Base-by-base conservation (phyloP, 1,140 invertebrate species). In the Drosophila miranda region DNA sequence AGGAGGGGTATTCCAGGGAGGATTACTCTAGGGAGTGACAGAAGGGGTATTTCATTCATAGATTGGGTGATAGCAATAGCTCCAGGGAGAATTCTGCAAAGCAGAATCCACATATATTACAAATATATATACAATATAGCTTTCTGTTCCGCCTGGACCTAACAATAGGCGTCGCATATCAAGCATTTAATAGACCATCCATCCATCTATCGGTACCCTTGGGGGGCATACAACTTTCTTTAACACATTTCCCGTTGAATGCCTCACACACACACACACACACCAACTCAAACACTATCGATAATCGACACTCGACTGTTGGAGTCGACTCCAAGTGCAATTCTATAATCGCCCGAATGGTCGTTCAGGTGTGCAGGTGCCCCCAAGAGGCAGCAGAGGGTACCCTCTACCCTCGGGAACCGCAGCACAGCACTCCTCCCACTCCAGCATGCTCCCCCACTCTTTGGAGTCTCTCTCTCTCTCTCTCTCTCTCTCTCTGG, bases 261-360 rank as follows among this genome's bases (percentile, higher is more conserved):
- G 11, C 34, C 11, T 11, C 34, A 38, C 34, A 38, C 34, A 38
- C 34, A 34, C 30, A 34, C 34, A 11, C 9, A 38, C 3, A 13
- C 11, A 38, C 34, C 16, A 16, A 16, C 16, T 11, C 8, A 38
- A 13, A 13, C 11, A 38, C 34, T 13, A 38, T 38, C 11, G 34
- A 38, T 38, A 38, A 38, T 38, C 34, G 11, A 38, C 34, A 38
- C 34, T 38, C 34, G 11, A 38, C 3, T 5, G 11, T 30, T 30
- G 30, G 30, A 26, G 16, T 54, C 26, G 53, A 64, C 57, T 61
- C 71, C 30, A 69, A 72, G 62, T 78, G 56, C 63, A 51, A 81
- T 82, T 79, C 76, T 74, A 79, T 79, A 76, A 80, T 72, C 66
- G 67, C 61, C 68, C 51, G 61, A 38, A 83, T 72, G 66, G 70